A percentile compares a stretch with the other conserved stretches of the same genome.
Conservation (phyloP, 2,113 vertebrate species). For the Cavia porcellus region DNA sequence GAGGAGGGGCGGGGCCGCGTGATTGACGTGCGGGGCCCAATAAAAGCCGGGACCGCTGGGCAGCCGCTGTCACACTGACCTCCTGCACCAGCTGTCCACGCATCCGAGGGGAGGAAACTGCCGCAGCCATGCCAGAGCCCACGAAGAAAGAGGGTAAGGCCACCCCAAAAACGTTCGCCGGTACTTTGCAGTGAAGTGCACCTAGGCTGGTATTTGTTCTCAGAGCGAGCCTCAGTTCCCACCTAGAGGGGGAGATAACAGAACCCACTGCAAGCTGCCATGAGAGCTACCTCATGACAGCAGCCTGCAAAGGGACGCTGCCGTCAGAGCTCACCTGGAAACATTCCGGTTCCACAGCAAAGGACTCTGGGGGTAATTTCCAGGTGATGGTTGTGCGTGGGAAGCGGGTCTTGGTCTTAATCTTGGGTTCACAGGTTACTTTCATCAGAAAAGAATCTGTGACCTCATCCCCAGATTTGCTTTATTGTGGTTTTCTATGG, state of each 20-base stretch:
- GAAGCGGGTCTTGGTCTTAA: slow-evolving; percentile 4
- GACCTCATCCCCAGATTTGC: neutral
- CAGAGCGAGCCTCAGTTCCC: neutral
- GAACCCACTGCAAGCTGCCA: neutral
- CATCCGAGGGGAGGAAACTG: slow-evolving; percentile 79
- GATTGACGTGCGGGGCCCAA: slow-evolving; percentile 86
- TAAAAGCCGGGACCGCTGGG: slow-evolving; percentile 87
- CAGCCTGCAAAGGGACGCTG: neutral
- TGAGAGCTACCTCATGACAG: neutral
- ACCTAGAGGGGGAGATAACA: neutral
- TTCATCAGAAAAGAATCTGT: slow-evolving; percentile 48
- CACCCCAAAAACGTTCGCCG: neutral
- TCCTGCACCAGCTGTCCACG: slow-evolving; percentile 61
- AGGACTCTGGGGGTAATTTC: neutral
- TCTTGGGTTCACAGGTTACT: neutral
- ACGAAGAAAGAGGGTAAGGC: slow-evolving; percentile 90
- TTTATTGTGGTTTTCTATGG: neutral
- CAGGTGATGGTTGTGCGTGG: neutral
- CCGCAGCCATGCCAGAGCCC: slow-evolving; percentile 90
- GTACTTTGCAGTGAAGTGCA: neutral
- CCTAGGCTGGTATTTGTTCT: neutral
- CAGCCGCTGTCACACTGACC: slow-evolving; percentile 87
- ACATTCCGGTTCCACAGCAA: neutral
- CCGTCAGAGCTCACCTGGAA: neutral
- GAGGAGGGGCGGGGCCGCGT: slow-evolving; percentile 88